Percentiles rank a stretch among this genome's conserved stretches.
phyloP scores from a whole-genome alignment of 2,113 vertebrate species.

The Ivindomyrus marchei region DNA sequence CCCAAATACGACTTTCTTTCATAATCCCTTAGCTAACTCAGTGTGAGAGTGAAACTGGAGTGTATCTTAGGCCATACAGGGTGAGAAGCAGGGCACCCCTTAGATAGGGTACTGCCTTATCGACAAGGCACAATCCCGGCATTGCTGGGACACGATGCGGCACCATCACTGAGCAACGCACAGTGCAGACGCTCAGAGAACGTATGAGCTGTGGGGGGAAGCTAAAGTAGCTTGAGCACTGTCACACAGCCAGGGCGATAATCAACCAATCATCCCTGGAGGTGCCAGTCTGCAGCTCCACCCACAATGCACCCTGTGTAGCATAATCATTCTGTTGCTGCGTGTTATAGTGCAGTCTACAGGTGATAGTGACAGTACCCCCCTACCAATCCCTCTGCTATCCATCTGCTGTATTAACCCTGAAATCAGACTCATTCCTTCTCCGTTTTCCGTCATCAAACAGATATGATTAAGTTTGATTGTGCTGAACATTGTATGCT shows the following conservation, averaged over 20 bases:
- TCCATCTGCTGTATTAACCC: background rate
- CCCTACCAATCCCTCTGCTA: background rate
- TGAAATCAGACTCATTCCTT: background rate
- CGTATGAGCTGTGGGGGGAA: background rate
- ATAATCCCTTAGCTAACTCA: background rate
- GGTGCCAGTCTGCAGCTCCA: background rate
- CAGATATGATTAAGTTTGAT: background rate
- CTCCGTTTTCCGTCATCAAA: background rate
- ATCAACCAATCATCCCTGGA: background rate
- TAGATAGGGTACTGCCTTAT: background rate
- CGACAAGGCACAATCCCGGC: background rate
- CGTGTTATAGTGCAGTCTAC: background rate
- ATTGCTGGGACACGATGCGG: no score
- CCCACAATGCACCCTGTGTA: background rate
- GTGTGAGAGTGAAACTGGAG: background rate
- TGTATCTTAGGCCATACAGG: background rate
- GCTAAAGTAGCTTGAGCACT: background rate
- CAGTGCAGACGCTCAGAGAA: background rate
- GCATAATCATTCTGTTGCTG: background rate
- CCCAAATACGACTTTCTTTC: background rate
- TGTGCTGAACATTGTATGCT: background rate
- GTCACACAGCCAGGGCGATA: background rate
- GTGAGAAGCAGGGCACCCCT: background rate
- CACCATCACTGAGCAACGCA: background rate
- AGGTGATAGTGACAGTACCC: background rate